Percentiles rank a stretch among this genome's conserved stretches.
Conservation (phyloP, 2,113 vertebrate species). For the Lophura nycthemera region DNA sequence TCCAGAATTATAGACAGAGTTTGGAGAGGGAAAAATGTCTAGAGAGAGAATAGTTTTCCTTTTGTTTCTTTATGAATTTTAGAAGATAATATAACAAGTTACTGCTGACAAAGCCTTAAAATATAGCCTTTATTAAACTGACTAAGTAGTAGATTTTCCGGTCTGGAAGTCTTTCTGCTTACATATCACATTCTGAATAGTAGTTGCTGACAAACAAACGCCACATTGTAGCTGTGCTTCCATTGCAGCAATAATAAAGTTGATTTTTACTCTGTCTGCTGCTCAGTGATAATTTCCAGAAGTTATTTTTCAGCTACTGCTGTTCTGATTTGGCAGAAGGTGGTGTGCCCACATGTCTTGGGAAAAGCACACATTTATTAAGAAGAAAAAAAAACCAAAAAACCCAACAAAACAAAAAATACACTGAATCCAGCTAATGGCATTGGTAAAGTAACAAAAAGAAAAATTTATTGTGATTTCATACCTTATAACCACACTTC, state of each 20-base stretch:
- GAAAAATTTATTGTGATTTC: neutral
- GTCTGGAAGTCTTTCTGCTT: conserved; percentile 9
- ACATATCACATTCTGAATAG: neutral
- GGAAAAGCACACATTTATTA: neutral
- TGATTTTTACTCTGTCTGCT: neutral
- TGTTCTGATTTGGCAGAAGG: neutral
- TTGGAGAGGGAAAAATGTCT: neutral
- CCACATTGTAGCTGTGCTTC: neutral
- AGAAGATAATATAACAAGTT: neutral
- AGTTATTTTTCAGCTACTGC: neutral
- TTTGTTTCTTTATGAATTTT: neutral
- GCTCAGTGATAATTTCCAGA: neutral
- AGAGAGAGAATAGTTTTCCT: neutral
- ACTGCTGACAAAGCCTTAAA: neutral
- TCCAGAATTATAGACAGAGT: neutral
- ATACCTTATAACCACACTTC: neutral
- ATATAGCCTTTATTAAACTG: neutral
- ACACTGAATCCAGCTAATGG: neutral
- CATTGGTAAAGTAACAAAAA: neutral
- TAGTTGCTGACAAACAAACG: conserved; percentile 6
- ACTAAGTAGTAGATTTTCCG: neutral
- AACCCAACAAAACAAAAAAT: too few relatives aligned
- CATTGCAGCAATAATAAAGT: neutral
- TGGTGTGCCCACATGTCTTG: neutral
- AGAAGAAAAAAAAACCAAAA: neutral